Evolutionary conservation across 2,888 invertebrate genomes (phyloP).

Genomic region (Saturnia japonica): DNA sequence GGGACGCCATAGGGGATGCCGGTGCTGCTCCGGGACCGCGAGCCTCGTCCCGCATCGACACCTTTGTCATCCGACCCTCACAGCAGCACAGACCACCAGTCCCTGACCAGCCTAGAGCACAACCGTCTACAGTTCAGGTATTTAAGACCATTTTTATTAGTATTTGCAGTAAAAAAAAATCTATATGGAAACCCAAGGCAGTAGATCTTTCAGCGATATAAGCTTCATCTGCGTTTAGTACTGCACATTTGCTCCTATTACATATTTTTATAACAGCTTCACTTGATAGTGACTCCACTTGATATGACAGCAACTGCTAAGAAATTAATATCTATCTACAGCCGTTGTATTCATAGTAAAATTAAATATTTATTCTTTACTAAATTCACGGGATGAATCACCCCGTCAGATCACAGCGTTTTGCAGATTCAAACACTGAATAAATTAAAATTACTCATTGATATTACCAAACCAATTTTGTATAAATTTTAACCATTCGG

Average conservation of each 20-base stretch:
- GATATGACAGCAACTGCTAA: too few species aligned
- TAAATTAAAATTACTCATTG: neutral
- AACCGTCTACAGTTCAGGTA: slow-evolving; percentile 28
- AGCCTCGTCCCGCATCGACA: slow-evolving; percentile 67
- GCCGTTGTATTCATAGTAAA: too few species aligned
- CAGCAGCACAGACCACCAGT: slow-evolving; percentile 38
- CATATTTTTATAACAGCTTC: too few species aligned
- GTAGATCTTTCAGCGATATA: neutral
- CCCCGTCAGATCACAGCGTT: neutral
- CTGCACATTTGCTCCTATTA: too few species aligned
- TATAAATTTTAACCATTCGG: neutral
- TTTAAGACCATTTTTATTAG: neutral
- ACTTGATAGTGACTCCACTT: too few species aligned
- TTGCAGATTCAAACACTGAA: neutral
- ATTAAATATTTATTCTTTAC: too few species aligned
- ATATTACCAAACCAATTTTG: neutral
- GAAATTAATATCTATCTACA: too few species aligned
- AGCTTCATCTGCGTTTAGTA: neutral
- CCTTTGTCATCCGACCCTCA: slow-evolving; percentile 71
- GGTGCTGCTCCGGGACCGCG: slow-evolving; percentile 68
- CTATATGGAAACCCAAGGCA: neutral
- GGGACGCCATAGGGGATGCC: slow-evolving; percentile 74
- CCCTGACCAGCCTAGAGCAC: slow-evolving; percentile 43
- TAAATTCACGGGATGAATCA: too few species aligned
- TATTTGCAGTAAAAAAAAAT: neutral